Base-by-base conservation (phyloP, 2,888 invertebrate species). In the Hirtodrosophila duncani region DNA sequence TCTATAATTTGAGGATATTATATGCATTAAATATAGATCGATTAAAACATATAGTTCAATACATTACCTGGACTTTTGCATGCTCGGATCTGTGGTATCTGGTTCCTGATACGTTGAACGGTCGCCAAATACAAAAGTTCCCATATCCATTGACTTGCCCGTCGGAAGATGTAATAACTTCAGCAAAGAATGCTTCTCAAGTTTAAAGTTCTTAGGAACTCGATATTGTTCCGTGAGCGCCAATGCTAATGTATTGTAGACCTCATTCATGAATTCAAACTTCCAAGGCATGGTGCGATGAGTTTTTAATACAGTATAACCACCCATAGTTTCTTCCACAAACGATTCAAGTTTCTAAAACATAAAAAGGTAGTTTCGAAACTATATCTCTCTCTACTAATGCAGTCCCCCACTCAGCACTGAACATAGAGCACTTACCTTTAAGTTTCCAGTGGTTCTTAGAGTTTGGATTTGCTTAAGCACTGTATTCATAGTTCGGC, bases 211-310 rank as follows among this genome's bases (percentile, higher is more conserved):
- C 9, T 49, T 58, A 0, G 63, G 58, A 1, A 68, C 46, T 0
- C 52, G 30, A 20, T 75, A 82, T 17, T 66, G 67, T 38, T 86
- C 85, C 1, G 67, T 44, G 18, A 83, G 55, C 0, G 85, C 71
- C 39, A 86, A 26, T 0, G 75, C 86, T 23, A 85, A 20, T 0
- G 72, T 78, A 42, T 86, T 86, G 33, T 84, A 86, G 2, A 86
- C 81, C 36, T 86, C 86, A 41, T 85, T 84, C 0, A 84, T 68
- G 23, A 84, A 86, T 43, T 85, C 83, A 33, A 85, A 85, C 49
- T 84, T 86, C 81, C 86, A 83, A 11, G 85, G 85, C 83, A 85
- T 82, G 1, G 86, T 72, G 2, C 86, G 83, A 24, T 67, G 49
- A 0, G 85, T 85, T 57, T 86, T 86, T 0, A 75, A 42, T 1